These are phyloP conservation scores for Atethmia centrago DNA, from an alignment of 2,888 invertebrate species.

Conservation along the genomic window DNA sequence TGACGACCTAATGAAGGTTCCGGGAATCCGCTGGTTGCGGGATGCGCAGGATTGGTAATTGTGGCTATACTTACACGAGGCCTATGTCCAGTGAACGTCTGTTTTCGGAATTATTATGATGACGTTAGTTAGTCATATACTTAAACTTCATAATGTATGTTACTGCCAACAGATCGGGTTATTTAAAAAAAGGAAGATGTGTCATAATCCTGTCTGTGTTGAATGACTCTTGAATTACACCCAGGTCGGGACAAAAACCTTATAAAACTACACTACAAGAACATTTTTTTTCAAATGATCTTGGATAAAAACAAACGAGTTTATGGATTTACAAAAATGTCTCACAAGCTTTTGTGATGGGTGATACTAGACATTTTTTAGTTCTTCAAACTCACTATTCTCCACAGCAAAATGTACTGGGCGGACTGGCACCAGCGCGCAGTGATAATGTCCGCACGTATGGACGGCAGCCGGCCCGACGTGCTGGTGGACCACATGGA, in stretches of 20 bases:
- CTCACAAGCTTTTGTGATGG: not conserved
- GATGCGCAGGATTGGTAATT: too few species aligned
- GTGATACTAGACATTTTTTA: not conserved
- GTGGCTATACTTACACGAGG: too few species aligned
- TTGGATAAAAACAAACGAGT: not conserved
- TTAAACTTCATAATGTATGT: too few species aligned
- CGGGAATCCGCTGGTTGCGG: too few species aligned
- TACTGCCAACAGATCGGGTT: too few species aligned
- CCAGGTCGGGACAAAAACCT: not conserved
- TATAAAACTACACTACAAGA: not conserved
- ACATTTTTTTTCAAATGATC: not conserved
- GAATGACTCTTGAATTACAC: too few species aligned
- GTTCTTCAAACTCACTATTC: not conserved
- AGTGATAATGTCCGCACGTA: slow-evolving; percentile 94
- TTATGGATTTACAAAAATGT: not conserved
- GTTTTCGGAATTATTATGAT: too few species aligned
- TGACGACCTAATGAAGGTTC: too few species aligned
- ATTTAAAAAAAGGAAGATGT: too few species aligned
- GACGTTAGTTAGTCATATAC: too few species aligned
- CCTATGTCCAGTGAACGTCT: too few species aligned
- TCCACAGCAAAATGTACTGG: slow-evolving; percentile 95
- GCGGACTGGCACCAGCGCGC: slow-evolving; percentile 95
- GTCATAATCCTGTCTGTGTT: too few species aligned
- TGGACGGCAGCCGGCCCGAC: slow-evolving; percentile 94
- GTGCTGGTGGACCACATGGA: slow-evolving; percentile 92